A percentile compares a stretch with the other conserved stretches of the same genome.
These are phyloP conservation scores for Trogon surrucura DNA, from an alignment of 2,113 vertebrate genomes.

Conservation along the genomic window DNA sequence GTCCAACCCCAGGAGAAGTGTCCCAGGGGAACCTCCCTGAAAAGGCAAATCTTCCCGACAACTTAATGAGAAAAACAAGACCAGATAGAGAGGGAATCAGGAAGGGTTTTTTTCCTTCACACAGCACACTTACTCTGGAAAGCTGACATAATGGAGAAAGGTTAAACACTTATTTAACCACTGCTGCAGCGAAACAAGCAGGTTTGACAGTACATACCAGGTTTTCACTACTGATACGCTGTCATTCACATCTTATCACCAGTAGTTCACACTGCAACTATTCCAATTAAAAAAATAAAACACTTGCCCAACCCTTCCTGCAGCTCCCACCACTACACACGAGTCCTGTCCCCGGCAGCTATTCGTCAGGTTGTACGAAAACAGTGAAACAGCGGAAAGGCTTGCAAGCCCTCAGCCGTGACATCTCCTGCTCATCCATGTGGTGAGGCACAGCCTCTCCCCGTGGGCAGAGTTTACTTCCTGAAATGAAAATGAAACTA, in stretches of 20 bases:
- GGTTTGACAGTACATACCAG: background rate
- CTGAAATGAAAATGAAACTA: fast-evolving
- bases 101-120: background rate
- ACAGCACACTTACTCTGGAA: background rate
- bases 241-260: background rate
- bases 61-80: background rate
- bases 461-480: background rate
- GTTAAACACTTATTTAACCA: background rate
- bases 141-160: background rate
- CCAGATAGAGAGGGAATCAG: background rate
- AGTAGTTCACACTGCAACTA: fast-evolving
- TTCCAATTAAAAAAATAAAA: background rate
- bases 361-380: background rate
- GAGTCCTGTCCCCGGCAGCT: fast-evolving
- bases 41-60: background rate
- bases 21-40: background rate
- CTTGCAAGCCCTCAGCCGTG: background rate
- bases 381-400: fast-evolving
- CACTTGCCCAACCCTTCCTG: background rate
- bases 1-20: background rate
- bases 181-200: background rate
- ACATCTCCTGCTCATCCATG: fast-evolving
- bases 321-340: background rate
- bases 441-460: fast-evolving
- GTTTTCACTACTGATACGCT: background rate